phyloP scores from a whole-genome alignment of 1,140 invertebrate species.

The Himalopsyche phryganea region DNA sequence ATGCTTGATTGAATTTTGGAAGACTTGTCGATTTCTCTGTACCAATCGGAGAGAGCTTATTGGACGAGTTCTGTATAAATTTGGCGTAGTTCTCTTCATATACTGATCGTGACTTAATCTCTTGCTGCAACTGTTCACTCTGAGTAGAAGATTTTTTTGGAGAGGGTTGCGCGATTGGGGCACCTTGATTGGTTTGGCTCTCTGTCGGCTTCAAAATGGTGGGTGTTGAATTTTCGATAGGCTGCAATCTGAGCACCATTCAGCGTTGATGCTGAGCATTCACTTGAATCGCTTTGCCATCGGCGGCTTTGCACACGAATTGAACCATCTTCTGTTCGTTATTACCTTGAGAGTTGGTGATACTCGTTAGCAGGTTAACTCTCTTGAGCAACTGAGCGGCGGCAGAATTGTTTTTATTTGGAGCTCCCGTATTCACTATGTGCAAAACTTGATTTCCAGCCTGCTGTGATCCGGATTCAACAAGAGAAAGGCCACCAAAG shows the following conservation, averaged over 20 bases:
- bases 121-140: conserved; percentile 39
- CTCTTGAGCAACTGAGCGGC: conserved; percentile 46
- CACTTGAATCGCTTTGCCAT: conserved; percentile 53
- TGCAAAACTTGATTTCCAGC: conserved; percentile 49
- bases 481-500: conserved; percentile 46
- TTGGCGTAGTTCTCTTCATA: conserved; percentile 56
- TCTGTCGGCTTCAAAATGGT: conserved; percentile 38
- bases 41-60: conserved; percentile 37
- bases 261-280: conserved; percentile 48
- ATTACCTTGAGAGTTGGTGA: conserved; percentile 47
- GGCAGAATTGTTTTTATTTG: conserved; percentile 40
- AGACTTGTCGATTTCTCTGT: conserved; percentile 49
- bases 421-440: conserved; percentile 47
- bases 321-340: conserved; percentile 54
- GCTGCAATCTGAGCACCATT: conserved; percentile 50
- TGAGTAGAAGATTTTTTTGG: conserved; percentile 27
- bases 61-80: conserved; percentile 47
- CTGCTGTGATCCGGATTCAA: conserved; percentile 46
- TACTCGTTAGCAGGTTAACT: conserved; percentile 50
- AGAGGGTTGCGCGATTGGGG: conserved; percentile 20
- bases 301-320: conserved; percentile 58
- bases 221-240: conserved; percentile 40
- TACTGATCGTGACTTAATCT: conserved; percentile 51
- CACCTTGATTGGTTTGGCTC: conserved; percentile 37
- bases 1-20: conserved; percentile 77